A percentile compares a stretch with the other conserved stretches of the same genome.
phyloP scores from a whole-genome alignment of 2,797 vertebrate genomes.

The Xiphophorus birchmanni region DNA sequence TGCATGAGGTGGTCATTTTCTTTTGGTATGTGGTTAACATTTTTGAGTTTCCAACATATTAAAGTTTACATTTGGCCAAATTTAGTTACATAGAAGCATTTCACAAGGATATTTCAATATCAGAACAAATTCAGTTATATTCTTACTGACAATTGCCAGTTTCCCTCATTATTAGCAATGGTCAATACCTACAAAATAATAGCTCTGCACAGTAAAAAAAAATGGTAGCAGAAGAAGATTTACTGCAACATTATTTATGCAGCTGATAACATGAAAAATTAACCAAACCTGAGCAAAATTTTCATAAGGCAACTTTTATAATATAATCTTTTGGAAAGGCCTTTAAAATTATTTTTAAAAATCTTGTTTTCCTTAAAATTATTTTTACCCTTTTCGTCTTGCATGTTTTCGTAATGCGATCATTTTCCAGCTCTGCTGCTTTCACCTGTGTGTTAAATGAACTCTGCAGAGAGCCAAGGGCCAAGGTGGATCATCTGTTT shows the following conservation, averaged over 20 bases:
- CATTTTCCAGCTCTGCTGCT: neutral
- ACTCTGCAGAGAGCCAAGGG: constrained; percentile 7
- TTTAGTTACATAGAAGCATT: too few species aligned
- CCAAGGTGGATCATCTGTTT: constrained; percentile 32
- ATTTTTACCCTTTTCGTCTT: constrained; percentile 2
- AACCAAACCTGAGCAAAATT: neutral
- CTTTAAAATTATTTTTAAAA: neutral
- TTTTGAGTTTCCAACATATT: too few species aligned
- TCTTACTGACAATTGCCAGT: too few species aligned
- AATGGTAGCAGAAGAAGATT: neutral
- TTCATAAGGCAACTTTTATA: neutral
- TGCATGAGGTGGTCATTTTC: neutral
- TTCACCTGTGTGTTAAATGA: constrained; percentile 16
- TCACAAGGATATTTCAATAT: too few species aligned
- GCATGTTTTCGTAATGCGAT: constrained; percentile 5
- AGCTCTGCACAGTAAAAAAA: neutral
- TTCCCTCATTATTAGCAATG: too few species aligned
- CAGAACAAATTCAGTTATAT: too few species aligned
- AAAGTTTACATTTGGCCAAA: too few species aligned
- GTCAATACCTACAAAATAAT: neutral
- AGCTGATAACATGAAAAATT: neutral
- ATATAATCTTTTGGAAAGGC: neutral
- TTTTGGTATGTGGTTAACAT: neutral
- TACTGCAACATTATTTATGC: neutral
- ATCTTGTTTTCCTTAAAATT: constrained; percentile 12